Base-by-base conservation (phyloP, 2,113 vertebrate species). In the Reinhardtius hippoglossoides region DNA sequence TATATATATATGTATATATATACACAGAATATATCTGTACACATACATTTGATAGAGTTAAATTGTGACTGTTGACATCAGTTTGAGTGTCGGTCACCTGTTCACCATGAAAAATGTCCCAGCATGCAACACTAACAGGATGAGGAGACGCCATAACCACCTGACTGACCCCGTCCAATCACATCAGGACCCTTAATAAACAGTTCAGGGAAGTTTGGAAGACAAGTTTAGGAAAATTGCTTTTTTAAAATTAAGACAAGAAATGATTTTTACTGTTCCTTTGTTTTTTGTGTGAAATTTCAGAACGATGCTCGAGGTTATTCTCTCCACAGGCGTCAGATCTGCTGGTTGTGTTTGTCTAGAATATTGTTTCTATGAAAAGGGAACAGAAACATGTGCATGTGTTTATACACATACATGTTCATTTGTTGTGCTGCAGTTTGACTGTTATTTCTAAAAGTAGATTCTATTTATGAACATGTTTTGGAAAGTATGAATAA, bases 11-110 rank as follows among this genome's bases (percentile, higher is more conserved):
- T 84, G 68, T 83, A 20, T 81, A 7, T 67, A 81, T 82, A 81
- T 84, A 68, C 81, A 86, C 81, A 87, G 59, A 21, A 67, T 80
- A 74, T 71, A 80, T 84, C 55, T 85, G 72, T 83, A 86, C 85
- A 83, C 61, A 44, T 35, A 63, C 48, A n/a, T 21, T 54, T n/a
- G 50, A 54, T 37, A 56, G 31, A 56, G 31, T 59, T 15, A 31
- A 5, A 18, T 26, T 59, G 37, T 27, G 62, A 26, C 27, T n/a
- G 71, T 0, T 21, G 48, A 37, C 52, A 9, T 21, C 37, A 69
- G 31, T 31, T 21, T 46, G 26, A 62, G 56, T 73, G 62, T 79
- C 61, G 2, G n/a, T 67, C 62, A 58, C 74, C 18, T 3, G 16
- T 27, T 40, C 57, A 62, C 50, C 20, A 27, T 55, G 48, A 42